Percentiles rank a stretch among this genome's conserved stretches.
phyloP scores from a whole-genome alignment of 2,113 vertebrate species.

The Nycticryphes semicollaris region DNA sequence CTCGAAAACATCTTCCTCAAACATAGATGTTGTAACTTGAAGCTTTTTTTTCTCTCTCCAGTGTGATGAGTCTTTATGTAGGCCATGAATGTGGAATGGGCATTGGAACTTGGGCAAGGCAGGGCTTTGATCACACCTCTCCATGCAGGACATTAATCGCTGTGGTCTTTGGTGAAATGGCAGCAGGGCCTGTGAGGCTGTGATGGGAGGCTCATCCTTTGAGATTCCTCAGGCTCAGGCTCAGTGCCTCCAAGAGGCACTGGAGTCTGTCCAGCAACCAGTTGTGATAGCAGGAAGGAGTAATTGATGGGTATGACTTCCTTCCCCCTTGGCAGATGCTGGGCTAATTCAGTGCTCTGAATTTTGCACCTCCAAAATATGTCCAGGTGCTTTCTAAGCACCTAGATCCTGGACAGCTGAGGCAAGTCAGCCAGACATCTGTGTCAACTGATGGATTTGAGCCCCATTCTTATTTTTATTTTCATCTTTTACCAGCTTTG shows the following conservation, averaged over 20 bases:
- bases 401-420: neutral
- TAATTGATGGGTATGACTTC: rapidly evolving
- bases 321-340: neutral
- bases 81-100: neutral
- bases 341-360: neutral
- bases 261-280: neutral
- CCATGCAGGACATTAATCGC: neutral
- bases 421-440: too few species aligned
- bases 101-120: neutral
- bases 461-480: neutral
- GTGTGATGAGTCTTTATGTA: neutral
- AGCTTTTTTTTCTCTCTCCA: neutral
- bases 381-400: neutral
- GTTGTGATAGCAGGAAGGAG: neutral
- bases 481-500: neutral
- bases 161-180: neutral
- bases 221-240: neutral
- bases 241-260: rapidly evolving
- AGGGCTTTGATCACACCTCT: neutral
- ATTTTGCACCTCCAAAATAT: neutral
- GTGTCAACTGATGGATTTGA: neutral
- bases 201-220: neutral
- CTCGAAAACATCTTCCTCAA: neutral
- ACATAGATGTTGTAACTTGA: neutral
- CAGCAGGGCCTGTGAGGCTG: neutral